Evolutionary conservation across 1,140 invertebrate genomes (phyloP).

Genomic region (Armadillidium nasatum): DNA sequence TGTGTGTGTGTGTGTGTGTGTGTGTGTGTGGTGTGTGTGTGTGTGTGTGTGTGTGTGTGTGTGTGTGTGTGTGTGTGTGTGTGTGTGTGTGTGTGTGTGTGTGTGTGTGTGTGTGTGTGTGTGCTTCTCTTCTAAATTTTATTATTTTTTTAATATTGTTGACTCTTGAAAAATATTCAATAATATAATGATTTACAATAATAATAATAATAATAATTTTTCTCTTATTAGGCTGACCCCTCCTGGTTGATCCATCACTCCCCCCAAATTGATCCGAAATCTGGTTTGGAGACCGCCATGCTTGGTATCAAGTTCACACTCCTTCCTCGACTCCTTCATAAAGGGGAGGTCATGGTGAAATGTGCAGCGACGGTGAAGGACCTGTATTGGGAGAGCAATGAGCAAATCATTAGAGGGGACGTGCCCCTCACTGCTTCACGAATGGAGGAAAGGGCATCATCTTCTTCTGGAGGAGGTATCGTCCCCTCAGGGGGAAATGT

Average conservation of each 20-base stretch:
- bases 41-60: background rate
- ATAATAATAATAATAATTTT: background rate
- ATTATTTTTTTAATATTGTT: background rate
- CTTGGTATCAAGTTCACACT: conserved; percentile 27
- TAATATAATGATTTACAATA: background rate
- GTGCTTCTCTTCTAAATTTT: too few species aligned
- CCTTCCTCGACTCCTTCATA: conserved; percentile 14
- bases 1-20: conserved; percentile 2
- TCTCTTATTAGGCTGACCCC: background rate
- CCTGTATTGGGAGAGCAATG: conserved; percentile 31
- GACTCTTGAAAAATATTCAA: background rate
- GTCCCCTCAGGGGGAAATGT: background rate
- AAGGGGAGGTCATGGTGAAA: conserved; percentile 23
- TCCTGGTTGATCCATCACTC: background rate
- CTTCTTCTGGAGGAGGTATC: background rate
- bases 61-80: background rate
- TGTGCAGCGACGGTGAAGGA: conserved; percentile 26
- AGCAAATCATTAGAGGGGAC: conserved; percentile 3
- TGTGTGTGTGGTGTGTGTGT: background rate
- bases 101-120: too few species aligned
- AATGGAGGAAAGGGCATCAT: conserved; percentile 16
- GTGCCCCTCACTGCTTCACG: conserved; percentile 18
- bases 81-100: too few species aligned
- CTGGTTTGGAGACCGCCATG: conserved; percentile 17
- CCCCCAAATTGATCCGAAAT: background rate